A percentile compares a stretch with the other conserved stretches of the same genome.
These are phyloP conservation scores for Gerosis bhagava DNA, from an alignment of 2,888 invertebrate species.

Conservation along the genomic window DNA sequence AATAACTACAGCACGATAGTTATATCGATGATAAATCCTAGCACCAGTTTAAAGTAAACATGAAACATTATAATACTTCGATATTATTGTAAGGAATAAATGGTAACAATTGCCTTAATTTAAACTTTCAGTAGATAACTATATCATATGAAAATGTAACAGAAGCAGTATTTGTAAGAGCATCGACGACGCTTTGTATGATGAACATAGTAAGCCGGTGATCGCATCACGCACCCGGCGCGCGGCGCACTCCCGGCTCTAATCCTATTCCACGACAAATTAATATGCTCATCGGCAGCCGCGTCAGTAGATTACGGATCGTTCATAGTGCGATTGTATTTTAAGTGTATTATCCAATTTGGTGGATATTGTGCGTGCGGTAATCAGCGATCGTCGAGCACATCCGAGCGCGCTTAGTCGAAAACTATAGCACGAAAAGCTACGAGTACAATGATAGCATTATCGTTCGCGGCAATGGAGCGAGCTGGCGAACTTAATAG, in stretches of 20 bases:
- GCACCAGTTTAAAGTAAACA: too few species aligned
- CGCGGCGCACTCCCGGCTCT: constrained; percentile 52
- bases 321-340: constrained; percentile 82
- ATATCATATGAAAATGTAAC: too few species aligned
- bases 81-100: too few species aligned
- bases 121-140: too few species aligned
- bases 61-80: too few species aligned
- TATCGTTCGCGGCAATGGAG: constrained; percentile 64
- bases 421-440: constrained; percentile 51
- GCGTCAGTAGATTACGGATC: constrained; percentile 78
- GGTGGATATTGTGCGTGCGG: constrained; percentile 81
- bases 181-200: constrained; percentile 47
- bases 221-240: constrained; percentile 51
- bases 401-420: constrained; percentile 61
- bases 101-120: too few species aligned
- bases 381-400: constrained; percentile 71
- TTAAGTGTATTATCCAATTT: constrained; percentile 87
- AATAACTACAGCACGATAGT: too few species aligned
- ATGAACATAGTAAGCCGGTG: constrained; percentile 53
- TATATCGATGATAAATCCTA: too few species aligned
- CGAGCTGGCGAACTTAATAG: constrained; percentile 77
- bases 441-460: constrained; percentile 67
- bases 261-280: constrained; percentile 79
- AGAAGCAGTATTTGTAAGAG: constrained; percentile 49
- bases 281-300: constrained; percentile 80